These are phyloP conservation scores for Sphyrna mokarran DNA, from an alignment of 2,113 vertebrate species.

Conservation along the genomic window DNA sequence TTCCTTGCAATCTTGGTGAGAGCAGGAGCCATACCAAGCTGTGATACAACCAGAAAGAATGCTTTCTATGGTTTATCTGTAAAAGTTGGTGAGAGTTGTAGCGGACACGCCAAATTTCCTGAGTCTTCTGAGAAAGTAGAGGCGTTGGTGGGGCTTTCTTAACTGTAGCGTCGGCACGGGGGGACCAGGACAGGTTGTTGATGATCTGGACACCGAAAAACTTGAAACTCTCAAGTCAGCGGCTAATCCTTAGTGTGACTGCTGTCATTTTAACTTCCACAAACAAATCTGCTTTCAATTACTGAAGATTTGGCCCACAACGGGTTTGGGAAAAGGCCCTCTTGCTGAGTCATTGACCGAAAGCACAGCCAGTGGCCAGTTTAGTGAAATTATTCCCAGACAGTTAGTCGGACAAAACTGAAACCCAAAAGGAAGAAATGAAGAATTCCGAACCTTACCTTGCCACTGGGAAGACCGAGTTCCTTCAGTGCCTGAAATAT, in stretches of 20 bases:
- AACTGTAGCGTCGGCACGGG: too few relatives aligned
- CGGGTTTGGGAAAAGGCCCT: not conserved
- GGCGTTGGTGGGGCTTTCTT: too few relatives aligned
- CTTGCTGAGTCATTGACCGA: not conserved
- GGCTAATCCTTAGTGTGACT: not conserved
- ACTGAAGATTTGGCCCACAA: not conserved
- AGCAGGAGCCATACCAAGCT: too few relatives aligned
- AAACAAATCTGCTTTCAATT: not conserved
- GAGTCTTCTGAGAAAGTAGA: too few relatives aligned
- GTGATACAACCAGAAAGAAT: too few relatives aligned
- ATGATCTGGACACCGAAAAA: too few relatives aligned
- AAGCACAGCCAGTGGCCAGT: not conserved
- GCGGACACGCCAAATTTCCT: too few relatives aligned
- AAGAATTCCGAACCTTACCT: conserved; percentile 60
- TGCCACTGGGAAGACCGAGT: conserved; percentile 93
- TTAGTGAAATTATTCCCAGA: not conserved
- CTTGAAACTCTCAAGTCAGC: not conserved
- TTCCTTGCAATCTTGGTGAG: too few relatives aligned
- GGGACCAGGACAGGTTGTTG: too few relatives aligned
- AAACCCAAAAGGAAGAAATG: not conserved
- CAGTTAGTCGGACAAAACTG: not conserved
- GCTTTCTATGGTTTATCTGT: too few relatives aligned
- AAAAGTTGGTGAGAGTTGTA: too few relatives aligned
- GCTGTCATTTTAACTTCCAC: not conserved
- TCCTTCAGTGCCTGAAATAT: conserved; percentile 98